phyloP scores from a whole-genome alignment of 92 coral and sea anemone species.

The Nematostella vectensis region DNA sequence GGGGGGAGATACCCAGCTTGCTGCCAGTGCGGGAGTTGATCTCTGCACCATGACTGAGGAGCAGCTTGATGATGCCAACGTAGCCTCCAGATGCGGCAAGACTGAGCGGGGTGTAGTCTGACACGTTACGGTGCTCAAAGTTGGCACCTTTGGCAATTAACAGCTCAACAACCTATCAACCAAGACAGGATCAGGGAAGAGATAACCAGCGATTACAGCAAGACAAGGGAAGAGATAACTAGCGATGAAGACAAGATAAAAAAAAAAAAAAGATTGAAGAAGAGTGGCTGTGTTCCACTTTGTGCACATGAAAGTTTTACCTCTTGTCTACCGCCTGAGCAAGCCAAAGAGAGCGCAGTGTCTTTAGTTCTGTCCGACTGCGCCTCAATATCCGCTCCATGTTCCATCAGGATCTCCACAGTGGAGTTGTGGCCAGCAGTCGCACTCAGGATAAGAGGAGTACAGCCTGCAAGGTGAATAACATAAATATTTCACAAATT shows the following conservation, averaged over 20 bases:
- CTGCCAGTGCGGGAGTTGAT: slow-evolving; percentile 99
- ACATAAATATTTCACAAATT: no score
- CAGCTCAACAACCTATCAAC: slow-evolving; percentile 88
- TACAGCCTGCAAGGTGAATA: slow-evolving; percentile 55
- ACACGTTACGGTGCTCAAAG: slow-evolving; percentile 97
- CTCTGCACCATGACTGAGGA: slow-evolving; percentile 90
- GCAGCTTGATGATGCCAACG: slow-evolving; percentile 87
- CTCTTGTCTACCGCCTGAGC: slow-evolving; percentile 99
- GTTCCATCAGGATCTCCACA: slow-evolving; percentile 84
- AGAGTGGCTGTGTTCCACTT: no score
- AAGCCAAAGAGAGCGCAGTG: slow-evolving; percentile 93
- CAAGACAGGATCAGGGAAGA: no score
- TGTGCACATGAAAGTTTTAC: no score
- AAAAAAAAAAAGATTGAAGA: no score
- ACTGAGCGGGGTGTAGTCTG: slow-evolving; percentile 95
- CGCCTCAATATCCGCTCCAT: slow-evolving; percentile 94
- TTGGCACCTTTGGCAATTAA: slow-evolving; percentile 90
- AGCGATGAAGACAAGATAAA: background rate
- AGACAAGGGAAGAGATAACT: background rate
- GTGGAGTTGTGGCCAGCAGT: slow-evolving; percentile 98
- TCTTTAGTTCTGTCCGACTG: slow-evolving; percentile 99
- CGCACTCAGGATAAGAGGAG: slow-evolving; percentile 87
- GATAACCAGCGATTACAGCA: background rate
- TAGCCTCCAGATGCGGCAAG: slow-evolving; percentile 99
- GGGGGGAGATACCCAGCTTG: slow-evolving; percentile 97